Conservation (phyloP, 2,888 invertebrate genomes). For the Melanostoma scalare region DNA sequence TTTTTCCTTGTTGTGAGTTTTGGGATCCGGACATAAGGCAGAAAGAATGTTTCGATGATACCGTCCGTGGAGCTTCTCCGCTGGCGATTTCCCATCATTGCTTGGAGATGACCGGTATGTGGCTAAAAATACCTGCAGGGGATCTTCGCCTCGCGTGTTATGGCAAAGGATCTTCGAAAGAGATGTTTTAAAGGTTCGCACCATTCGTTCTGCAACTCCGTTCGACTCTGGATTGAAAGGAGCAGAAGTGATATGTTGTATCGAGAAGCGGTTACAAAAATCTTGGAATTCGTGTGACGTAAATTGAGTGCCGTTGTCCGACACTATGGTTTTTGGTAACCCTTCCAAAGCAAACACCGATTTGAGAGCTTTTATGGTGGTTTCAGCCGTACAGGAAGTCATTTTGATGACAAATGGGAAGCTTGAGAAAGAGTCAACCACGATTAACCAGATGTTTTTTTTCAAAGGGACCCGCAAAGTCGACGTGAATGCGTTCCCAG, state of each 20-base stretch:
- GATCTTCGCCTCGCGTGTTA: too few species aligned
- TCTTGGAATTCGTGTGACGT: conserved; percentile 68
- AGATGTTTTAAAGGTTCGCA: not conserved
- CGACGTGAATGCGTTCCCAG: conserved; percentile 80
- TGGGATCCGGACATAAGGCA: not conserved
- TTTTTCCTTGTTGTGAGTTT: not conserved
- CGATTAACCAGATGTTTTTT: conserved; percentile 77
- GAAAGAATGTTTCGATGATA: conserved; percentile 12
- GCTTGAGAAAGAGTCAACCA: conserved; percentile 80
- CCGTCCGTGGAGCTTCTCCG: too few species aligned
- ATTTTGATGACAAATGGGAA: conserved; percentile 78
- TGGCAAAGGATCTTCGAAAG: not conserved
- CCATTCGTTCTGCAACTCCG: conserved; percentile 70
- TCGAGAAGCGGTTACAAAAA: conserved; percentile 69
- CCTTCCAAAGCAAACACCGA: conserved; percentile 62
- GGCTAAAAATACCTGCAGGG: too few species aligned
- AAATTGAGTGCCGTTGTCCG: conserved; percentile 74
- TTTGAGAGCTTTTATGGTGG: conserved; percentile 8
- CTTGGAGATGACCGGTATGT: too few species aligned
- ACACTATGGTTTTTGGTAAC: conserved; percentile 59
- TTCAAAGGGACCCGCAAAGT: conserved; percentile 80
- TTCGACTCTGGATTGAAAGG: conserved; percentile 70
- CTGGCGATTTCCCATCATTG: too few species aligned
- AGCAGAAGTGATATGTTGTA: conserved; percentile 72
- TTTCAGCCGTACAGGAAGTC: conserved; percentile 8